Conservation (phyloP, 2,888 invertebrate species). For the Horisme vitalbata region DNA sequence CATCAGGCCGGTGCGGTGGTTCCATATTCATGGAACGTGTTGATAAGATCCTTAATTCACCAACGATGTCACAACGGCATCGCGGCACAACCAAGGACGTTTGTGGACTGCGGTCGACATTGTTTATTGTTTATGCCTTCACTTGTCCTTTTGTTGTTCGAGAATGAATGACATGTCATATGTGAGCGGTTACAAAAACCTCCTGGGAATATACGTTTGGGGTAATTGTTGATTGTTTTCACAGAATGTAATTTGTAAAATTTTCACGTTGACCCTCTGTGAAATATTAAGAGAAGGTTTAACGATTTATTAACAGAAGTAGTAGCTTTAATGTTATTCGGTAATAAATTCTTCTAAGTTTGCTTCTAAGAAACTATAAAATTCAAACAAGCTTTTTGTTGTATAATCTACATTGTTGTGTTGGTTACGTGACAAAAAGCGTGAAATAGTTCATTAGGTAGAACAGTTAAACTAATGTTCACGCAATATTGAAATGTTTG, state of each 20-base stretch:
- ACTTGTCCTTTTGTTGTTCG: conserved; percentile 53
- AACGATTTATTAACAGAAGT: too few species aligned
- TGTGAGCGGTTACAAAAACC: conserved; percentile 45
- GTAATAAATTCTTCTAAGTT: neutral
- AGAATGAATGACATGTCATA: conserved; percentile 49
- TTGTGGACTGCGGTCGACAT: conserved; percentile 54
- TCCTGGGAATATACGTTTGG: conserved; percentile 50
- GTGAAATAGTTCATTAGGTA: conserved; percentile 14
- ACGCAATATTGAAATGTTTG: conserved; percentile 2
- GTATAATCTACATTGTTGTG: conserved; percentile 11
- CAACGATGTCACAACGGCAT: conserved; percentile 40
- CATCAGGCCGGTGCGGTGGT: too few species aligned
- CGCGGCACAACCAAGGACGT: conserved; percentile 51
- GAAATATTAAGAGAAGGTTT: conserved; percentile 13
- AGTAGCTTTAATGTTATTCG: too few species aligned
- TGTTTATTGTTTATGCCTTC: conserved; percentile 60
- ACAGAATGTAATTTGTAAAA: conserved; percentile 30
- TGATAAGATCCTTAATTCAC: conserved; percentile 31
- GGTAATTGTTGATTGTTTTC: conserved; percentile 55
- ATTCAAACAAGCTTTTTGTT: conserved; percentile 5
- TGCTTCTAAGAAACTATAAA: neutral
- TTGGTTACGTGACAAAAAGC: conserved; percentile 21
- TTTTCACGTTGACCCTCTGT: conserved; percentile 19
- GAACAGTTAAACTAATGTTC: conserved; percentile 7
- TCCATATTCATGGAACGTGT: conserved; percentile 27